A percentile compares a stretch with the other conserved stretches of the same genome.
Conservation (phyloP, 2,113 vertebrate species). For the Pavo muticus region DNA sequence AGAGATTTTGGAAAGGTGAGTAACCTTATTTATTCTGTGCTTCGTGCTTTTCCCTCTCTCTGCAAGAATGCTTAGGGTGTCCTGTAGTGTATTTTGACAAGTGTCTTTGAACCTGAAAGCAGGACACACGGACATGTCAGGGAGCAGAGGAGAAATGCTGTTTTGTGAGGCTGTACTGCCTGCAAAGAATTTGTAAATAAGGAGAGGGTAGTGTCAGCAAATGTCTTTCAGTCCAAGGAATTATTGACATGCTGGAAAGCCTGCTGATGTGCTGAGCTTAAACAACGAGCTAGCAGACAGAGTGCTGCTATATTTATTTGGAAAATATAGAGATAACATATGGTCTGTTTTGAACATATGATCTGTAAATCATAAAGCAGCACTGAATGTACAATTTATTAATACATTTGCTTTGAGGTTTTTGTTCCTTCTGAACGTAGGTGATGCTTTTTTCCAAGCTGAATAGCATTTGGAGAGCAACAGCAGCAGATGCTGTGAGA, state of each 20-base stretch:
- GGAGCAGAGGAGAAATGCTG: not conserved
- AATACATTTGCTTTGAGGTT: not conserved
- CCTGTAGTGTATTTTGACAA: not conserved
- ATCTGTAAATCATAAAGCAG: not conserved
- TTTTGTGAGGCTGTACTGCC: not conserved
- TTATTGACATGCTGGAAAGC: not conserved
- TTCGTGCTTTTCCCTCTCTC: not conserved
- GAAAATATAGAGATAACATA: not conserved
- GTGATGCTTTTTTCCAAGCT: not conserved
- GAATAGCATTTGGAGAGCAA: not conserved
- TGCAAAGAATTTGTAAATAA: not conserved
- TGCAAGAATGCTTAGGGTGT: not conserved
- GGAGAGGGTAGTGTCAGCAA: not conserved
- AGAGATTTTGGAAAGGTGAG: constrained; percentile 96
- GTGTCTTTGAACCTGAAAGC: not conserved
- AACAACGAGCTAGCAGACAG: not conserved
- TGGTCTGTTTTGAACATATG: not conserved
- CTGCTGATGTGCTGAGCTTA: not conserved
- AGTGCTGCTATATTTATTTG: not conserved
- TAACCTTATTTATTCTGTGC: not conserved
- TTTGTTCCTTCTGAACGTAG: not conserved
- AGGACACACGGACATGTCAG: not conserved
- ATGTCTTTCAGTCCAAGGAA: not conserved
- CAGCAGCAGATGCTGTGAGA: not conserved
- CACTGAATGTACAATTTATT: not conserved